Evolutionary conservation across 2,888 invertebrate genomes (phyloP).

Genomic region (Mechanitis messenoides): DNA sequence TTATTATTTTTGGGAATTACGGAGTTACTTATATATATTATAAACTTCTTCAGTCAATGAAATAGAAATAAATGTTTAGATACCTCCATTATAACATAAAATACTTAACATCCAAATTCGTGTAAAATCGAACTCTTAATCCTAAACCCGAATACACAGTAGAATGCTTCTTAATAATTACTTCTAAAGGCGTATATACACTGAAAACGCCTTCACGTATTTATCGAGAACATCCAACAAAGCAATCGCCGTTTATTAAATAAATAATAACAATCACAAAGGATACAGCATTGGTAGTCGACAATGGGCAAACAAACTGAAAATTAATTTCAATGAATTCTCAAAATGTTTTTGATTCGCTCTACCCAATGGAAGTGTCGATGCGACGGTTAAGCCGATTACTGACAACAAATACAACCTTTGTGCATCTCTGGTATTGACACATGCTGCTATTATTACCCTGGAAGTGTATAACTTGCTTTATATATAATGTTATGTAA

Average conservation of each 20-base stretch:
- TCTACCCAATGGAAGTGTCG: conserved; percentile 50
- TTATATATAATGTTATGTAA: neutral
- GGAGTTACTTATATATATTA: too few species aligned
- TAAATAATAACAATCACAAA: conserved; percentile 70
- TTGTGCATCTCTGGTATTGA: conserved; percentile 42
- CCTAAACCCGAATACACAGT: conserved; percentile 16
- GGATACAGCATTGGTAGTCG: conserved; percentile 55
- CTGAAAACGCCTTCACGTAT: conserved; percentile 46
- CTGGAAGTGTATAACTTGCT: neutral
- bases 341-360: conserved; percentile 66
- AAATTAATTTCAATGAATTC: conserved; percentile 73
- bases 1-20: too few species aligned
- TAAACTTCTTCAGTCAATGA: too few species aligned
- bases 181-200: conserved; percentile 30
- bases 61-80: neutral
- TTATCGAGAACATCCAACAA: conserved; percentile 59
- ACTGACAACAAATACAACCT: conserved; percentile 66
- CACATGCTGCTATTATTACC: conserved; percentile 53
- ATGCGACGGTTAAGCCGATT: conserved; percentile 68
- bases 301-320: conserved; percentile 72
- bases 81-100: neutral
- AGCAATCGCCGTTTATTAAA: conserved; percentile 67
- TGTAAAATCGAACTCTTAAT: conserved; percentile 12
- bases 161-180: conserved; percentile 15
- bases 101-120: conserved; percentile 3